Evolutionary conservation across 2,113 vertebrate species (phyloP), one percentile per base, ranked within the genome.

Genomic region (Gobius niger): DNA sequence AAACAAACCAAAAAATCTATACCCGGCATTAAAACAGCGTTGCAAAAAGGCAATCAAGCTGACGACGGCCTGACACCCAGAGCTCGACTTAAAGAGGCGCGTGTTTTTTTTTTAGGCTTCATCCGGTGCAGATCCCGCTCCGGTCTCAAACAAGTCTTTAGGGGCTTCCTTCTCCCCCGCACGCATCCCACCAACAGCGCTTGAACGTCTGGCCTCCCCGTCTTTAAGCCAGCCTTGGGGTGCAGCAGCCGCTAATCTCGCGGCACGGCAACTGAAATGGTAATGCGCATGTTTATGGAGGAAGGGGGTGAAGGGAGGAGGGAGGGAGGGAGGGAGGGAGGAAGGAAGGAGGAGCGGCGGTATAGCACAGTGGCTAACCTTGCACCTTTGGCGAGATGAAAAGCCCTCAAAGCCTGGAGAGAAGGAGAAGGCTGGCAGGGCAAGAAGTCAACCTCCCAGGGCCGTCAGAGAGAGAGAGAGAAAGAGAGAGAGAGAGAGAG

Each of bases 381-480:
- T 81, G 81, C 85, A 89, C 88, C 88, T 90, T 60, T 83, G 76
- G 85, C 24, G 82, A 91, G 89, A 92, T 89, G 85, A 91, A 91
- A 93, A 90, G 79, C 86, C 71, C 83, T 82, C 81, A 87, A 84
- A 85, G 88, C 89, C 85, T 65, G 73, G 73, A 91, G 89, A 92
- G 72, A 69, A 87, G 77, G 60, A 87, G 78, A 84, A 83, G 74
- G 82, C 85, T 85, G 78, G 72, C 53, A 86, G 91, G 90, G 88
- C 88, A 91, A 54, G 73, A 90, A 91, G 92, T 93, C 91, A 92
- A 89, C 76, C 86, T 88, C 90, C 78, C 54, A 76, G 83, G 84
- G 89, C 87, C 78, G 14, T 42, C 60, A 63, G 75, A 68, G 59
- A 65, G 64, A 47, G 41, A 61, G 44, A 61, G 65, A 65, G 19